Percentiles rank a stretch among this genome's conserved stretches.
These are phyloP conservation scores for Delphinapterus leucas DNA, from an alignment of 2,113 vertebrate genomes.

Conservation along the genomic window DNA sequence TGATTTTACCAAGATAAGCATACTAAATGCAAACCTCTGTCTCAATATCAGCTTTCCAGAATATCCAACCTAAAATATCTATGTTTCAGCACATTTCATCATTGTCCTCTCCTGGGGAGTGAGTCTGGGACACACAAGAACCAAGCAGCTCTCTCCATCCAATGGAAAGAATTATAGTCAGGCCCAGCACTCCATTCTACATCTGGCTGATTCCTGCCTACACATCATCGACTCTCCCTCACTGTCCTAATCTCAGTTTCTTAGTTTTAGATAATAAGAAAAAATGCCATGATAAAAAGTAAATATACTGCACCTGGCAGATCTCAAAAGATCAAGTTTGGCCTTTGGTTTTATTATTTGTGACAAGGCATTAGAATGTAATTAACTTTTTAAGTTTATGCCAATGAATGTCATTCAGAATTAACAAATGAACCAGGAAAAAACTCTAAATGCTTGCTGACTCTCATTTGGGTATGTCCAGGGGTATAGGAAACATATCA, in stretches of 20 bases:
- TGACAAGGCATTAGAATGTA: conserved; percentile 73
- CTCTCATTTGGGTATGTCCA: conserved; percentile 69
- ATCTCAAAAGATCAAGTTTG: conserved; percentile 72
- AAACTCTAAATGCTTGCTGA: conserved; percentile 62
- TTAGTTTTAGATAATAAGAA: conserved; percentile 69
- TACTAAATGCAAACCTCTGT: neutral
- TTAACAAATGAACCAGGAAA: conserved; percentile 73
- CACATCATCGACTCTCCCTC: neutral
- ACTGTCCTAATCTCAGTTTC: neutral
- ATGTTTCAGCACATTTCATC: neutral
- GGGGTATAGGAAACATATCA: conserved; percentile 63
- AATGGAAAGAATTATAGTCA: neutral
- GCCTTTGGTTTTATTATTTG: conserved; percentile 76
- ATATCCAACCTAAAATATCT: neutral
- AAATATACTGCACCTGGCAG: conserved; percentile 75
- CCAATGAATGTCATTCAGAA: conserved; percentile 74
- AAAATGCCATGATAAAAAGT: conserved; percentile 75
- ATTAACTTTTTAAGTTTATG: conserved; percentile 79
- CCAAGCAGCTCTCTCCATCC: neutral
- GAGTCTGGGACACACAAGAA: neutral
- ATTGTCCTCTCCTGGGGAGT: neutral
- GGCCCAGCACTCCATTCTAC: neutral
- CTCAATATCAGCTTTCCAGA: neutral
- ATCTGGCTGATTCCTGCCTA: neutral
- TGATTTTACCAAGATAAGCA: neutral